Conservation (phyloP, 2,797 vertebrate genomes). For the Pantherophis alleghaniensis region DNA sequence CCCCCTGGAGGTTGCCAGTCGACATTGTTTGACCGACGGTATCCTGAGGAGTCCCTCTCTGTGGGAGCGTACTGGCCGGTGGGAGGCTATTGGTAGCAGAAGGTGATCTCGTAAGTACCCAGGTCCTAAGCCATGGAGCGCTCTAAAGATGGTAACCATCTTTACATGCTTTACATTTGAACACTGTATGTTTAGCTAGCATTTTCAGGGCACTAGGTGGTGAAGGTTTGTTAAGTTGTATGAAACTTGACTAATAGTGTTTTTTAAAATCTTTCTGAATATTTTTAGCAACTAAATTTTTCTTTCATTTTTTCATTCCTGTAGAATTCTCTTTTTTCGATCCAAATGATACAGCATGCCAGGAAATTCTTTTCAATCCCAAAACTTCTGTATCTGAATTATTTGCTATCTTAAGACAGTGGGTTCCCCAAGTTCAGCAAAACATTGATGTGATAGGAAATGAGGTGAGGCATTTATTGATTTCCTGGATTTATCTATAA, state of each 20-base stretch:
- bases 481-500: not conserved
- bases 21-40: no score
- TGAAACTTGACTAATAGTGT: not conserved
- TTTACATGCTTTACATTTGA: not conserved
- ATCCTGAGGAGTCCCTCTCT: no score
- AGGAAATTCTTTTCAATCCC: slow-evolving; percentile 87
- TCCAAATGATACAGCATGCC: slow-evolving; percentile 90
- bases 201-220: not conserved
- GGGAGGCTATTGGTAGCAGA: no score
- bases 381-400: slow-evolving; percentile 91
- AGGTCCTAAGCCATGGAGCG: no score
- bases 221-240: not conserved
- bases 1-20: no score
- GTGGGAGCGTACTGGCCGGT: no score
- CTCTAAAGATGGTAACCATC: no score
- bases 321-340: slow-evolving; percentile 97
- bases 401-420: slow-evolving; percentile 95
- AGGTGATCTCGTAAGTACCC: no score
- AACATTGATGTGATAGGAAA: slow-evolving; percentile 90
- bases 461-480: slow-evolving; percentile 78
- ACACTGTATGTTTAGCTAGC: not conserved
- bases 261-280: not conserved
- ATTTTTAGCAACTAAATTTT: not conserved
- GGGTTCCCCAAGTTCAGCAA: slow-evolving; percentile 98
- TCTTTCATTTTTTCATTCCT: slow-evolving; percentile 34